Evolutionary conservation across 1,140 invertebrate species (phyloP).

Genomic region (Neodiprion lecontei): DNA sequence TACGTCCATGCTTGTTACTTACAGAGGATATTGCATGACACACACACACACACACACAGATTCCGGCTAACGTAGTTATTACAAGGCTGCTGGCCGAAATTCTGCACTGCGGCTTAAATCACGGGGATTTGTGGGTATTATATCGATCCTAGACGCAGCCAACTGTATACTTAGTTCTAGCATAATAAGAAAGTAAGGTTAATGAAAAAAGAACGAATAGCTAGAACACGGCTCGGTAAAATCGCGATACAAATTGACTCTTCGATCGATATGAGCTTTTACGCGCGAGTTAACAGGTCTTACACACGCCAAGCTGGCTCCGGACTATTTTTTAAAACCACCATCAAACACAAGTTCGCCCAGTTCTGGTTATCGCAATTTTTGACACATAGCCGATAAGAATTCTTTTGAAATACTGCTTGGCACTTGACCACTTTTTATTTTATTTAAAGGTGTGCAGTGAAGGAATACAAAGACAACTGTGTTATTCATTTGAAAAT

Average conservation of each 20-base stretch:
- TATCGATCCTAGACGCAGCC: not conserved
- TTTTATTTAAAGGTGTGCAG: too few relatives aligned
- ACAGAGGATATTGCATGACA: too few relatives aligned
- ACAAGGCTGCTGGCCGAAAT: not conserved
- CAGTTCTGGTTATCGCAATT: too few relatives aligned
- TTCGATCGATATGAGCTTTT: not conserved
- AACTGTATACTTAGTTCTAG: not conserved
- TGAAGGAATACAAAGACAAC: too few relatives aligned
- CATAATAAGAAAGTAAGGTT: not conserved
- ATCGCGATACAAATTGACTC: not conserved
- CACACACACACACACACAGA: too few relatives aligned
- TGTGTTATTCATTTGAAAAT: too few relatives aligned
- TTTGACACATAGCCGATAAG: too few relatives aligned
- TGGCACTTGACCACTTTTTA: too few relatives aligned
- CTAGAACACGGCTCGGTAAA: not conserved
- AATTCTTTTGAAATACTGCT: too few relatives aligned
- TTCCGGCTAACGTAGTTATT: not conserved
- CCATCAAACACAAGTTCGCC: too few relatives aligned
- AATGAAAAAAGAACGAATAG: not conserved
- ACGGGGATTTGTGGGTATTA: not conserved
- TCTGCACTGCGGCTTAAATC: not conserved
- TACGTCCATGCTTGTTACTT: not conserved
- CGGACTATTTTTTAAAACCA: too few relatives aligned
- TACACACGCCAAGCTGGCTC: not conserved
- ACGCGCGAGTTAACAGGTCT: not conserved